Evolutionary conservation across 2,888 invertebrate species (phyloP).

Genomic region (Acleris holmiana): DNA sequence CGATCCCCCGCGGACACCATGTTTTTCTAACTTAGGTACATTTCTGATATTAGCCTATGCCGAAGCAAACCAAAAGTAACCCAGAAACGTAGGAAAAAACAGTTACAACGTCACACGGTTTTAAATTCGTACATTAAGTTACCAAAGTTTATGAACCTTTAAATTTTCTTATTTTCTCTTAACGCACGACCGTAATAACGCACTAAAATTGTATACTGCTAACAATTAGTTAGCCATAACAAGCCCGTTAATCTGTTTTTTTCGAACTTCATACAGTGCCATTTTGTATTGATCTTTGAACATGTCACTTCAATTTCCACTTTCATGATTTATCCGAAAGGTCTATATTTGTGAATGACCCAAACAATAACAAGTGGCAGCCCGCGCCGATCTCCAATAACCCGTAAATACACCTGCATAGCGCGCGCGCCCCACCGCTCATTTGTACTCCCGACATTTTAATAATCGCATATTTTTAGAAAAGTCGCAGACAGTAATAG

Average conservation of each 20-base stretch:
- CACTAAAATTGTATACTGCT: constrained; percentile 2
- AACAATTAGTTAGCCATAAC: no score
- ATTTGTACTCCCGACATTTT: constrained; percentile 78
- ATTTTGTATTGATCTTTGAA: not conserved
- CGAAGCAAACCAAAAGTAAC: no score
- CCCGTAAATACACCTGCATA: constrained; percentile 75
- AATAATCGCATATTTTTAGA: constrained; percentile 79
- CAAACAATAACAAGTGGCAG: constrained; percentile 5
- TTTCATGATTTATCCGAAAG: not conserved
- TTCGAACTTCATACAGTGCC: no score
- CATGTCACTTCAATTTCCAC: not conserved
- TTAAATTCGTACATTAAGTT: no score
- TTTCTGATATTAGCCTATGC: no score
- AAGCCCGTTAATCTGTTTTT: no score
- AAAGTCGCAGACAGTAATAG: constrained; percentile 45
- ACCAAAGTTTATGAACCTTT: no score
- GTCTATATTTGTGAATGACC: not conserved
- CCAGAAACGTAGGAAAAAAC: no score
- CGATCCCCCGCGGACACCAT: no score
- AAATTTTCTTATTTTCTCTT: not conserved
- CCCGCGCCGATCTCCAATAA: constrained; percentile 53
- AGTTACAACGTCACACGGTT: no score
- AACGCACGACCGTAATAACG: constrained; percentile 1
- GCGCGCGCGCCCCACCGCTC: constrained; percentile 62
- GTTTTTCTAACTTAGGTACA: no score